Conservation (phyloP, 2,888 invertebrate species). For the Drosophila bunnanda region DNA sequence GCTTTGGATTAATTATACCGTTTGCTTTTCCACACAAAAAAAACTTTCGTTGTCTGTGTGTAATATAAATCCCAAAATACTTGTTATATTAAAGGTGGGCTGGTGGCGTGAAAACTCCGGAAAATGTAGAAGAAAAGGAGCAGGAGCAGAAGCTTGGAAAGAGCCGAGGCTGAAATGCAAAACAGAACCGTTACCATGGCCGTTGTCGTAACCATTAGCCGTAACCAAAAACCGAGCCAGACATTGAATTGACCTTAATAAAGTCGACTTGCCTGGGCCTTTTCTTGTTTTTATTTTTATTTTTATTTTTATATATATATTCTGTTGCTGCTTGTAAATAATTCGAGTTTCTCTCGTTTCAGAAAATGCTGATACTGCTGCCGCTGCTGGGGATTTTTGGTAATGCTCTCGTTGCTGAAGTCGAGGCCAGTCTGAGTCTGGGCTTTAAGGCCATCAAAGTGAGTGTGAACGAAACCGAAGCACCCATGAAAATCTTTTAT, state of each 20-base stretch:
- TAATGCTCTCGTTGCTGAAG: constrained; percentile 82
- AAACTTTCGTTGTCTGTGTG: constrained; percentile 19
- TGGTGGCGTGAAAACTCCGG: constrained; percentile 38
- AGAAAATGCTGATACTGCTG: constrained; percentile 85
- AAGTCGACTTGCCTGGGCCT: constrained; percentile 61
- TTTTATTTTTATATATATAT: constrained; percentile 50
- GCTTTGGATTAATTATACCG: constrained; percentile 14
- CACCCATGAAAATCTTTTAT: constrained; percentile 52
- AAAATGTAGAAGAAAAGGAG: constrained; percentile 11
- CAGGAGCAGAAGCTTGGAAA: background rate
- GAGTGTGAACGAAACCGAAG: constrained; percentile 58
- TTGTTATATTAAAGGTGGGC: constrained; percentile 45
- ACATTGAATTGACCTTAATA: constrained; percentile 80
- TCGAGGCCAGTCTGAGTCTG: constrained; percentile 82
- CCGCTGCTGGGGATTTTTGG: constrained; percentile 83
- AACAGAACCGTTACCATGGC: constrained; percentile 51
- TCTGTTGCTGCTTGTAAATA: constrained; percentile 13
- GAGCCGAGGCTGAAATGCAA: constrained; percentile 54
- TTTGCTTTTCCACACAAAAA: constrained; percentile 4
- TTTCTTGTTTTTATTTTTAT: constrained; percentile 24
- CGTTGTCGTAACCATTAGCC: constrained; percentile 67
- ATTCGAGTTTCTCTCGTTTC: constrained; percentile 54
- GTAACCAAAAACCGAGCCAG: constrained; percentile 64
- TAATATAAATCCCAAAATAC: constrained; percentile 29
- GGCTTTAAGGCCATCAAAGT: constrained; percentile 83